Percentiles rank a stretch among this genome's conserved stretches.
Evolutionary conservation across 2,797 vertebrate species (phyloP).

Genomic region (Acrossocheilus wenchowensis): DNA sequence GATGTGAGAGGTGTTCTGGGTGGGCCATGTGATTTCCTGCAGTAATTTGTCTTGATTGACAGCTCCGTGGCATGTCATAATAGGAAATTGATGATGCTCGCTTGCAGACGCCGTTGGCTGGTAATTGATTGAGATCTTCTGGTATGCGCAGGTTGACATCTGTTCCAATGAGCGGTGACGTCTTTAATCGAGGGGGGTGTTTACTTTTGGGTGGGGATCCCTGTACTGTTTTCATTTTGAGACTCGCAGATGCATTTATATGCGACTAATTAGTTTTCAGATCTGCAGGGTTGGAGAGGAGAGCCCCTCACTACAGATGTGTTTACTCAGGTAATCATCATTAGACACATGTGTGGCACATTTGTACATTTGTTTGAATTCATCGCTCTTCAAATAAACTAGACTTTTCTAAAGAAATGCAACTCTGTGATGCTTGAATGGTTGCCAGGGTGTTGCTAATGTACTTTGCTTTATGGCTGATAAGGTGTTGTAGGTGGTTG

Average conservation of each 20-base stretch:
- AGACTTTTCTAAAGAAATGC: neutral
- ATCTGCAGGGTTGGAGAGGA: constrained; percentile 18
- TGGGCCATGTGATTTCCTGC: constrained; percentile 54
- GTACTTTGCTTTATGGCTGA: neutral
- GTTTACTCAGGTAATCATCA: constrained; percentile 40
- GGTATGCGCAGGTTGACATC: constrained; percentile 53
- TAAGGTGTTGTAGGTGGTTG: neutral
- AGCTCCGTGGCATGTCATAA: constrained; percentile 59
- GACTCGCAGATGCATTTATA: constrained; percentile 25
- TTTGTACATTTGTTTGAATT: constrained; percentile 24
- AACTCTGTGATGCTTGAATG: neutral
- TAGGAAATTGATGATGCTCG: constrained; percentile 64
- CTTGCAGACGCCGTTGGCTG: constrained; percentile 40
- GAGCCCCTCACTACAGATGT: constrained; percentile 15
- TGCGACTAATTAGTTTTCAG: constrained; percentile 30
- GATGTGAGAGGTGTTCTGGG: constrained; percentile 41
- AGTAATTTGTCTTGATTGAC: constrained; percentile 64
- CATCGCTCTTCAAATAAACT: neutral
- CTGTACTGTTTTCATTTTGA: constrained; percentile 41
- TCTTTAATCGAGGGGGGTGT: constrained; percentile 53
- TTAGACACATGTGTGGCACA: constrained; percentile 11
- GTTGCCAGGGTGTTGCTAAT: neutral
- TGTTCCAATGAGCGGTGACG: constrained; percentile 52
- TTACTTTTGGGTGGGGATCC: constrained; percentile 37
- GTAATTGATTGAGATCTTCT: constrained; percentile 66